phyloP scores from a whole-genome alignment of 2,113 vertebrate species.

The Camelus dromedarius region DNA sequence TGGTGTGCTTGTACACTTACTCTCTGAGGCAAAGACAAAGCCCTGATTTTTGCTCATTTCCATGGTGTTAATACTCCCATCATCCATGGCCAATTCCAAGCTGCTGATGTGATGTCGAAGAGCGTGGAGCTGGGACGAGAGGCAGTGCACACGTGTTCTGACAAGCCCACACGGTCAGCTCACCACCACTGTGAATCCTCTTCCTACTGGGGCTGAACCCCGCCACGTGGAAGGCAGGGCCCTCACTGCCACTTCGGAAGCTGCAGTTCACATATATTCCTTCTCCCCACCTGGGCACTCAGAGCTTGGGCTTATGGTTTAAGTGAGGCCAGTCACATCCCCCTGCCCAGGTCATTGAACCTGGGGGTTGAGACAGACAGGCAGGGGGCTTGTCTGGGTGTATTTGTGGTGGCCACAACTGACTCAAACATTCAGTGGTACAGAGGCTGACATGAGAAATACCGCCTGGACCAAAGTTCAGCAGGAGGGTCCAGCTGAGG shows the following conservation, averaged over 20 bases:
- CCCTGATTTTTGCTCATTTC: neutral
- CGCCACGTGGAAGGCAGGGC: neutral
- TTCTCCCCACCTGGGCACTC: neutral
- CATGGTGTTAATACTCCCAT: neutral
- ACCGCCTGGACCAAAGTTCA: too few species aligned
- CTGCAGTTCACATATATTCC: neutral
- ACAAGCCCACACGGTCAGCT: accelerated
- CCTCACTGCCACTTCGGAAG: neutral
- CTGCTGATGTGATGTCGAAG: neutral
- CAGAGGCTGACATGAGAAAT: too few species aligned
- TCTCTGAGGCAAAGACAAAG: neutral
- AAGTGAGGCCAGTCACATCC: neutral
- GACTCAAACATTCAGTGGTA: neutral
- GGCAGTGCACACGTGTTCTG: accelerated
- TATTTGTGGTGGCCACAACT: neutral
- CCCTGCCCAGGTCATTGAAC: too few species aligned
- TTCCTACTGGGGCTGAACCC: neutral
- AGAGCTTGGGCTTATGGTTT: neutral
- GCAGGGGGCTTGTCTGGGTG: neutral
- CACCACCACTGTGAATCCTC: neutral
- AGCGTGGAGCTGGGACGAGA: neutral
- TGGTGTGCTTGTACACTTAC: neutral
- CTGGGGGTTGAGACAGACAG: too few species aligned
- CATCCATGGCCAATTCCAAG: too few species aligned
- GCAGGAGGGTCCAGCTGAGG: neutral